Percentiles rank a stretch among this genome's conserved stretches.
Conservation (phyloP, 2,797 vertebrate species). For the Sparidentex hasta region DNA sequence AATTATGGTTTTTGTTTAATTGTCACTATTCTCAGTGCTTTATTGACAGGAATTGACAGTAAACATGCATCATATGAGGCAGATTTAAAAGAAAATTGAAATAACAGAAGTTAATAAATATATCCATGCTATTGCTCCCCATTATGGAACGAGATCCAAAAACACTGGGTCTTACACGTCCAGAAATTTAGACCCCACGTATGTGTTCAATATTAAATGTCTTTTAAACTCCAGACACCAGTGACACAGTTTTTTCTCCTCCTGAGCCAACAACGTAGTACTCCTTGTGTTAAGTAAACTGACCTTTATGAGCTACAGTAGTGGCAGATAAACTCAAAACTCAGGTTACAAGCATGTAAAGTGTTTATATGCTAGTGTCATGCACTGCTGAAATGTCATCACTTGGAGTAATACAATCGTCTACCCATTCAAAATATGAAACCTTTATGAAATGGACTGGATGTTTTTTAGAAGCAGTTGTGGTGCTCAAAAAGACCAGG, state of each 20-base stretch:
- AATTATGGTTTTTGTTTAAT: not conserved
- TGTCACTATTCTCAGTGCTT: not conserved
- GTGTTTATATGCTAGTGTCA: not conserved
- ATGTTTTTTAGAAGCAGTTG: not conserved
- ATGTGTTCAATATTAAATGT: not conserved
- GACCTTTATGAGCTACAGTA: not conserved
- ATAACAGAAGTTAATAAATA: not conserved
- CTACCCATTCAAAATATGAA: not conserved
- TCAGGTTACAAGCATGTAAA: not conserved
- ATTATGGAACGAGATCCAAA: not conserved
- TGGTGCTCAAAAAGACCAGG: not conserved
- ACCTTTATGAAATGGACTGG: not conserved
- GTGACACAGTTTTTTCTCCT: too few relatives aligned
- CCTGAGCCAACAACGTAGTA: too few relatives aligned
- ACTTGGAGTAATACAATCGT: not conserved
- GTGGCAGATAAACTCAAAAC: conserved; percentile 2
- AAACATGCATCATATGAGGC: not conserved
- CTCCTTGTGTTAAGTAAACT: conserved; percentile 4
- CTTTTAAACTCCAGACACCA: not conserved
- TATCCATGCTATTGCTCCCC: not conserved
- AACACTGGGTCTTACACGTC: not conserved
- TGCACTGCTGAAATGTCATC: not conserved
- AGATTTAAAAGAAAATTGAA: not conserved
- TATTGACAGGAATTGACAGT: not conserved
- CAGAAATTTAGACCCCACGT: not conserved